phyloP scores from a whole-genome alignment of 2,113 vertebrate species.

The Psittacula cyanocephala region DNA sequence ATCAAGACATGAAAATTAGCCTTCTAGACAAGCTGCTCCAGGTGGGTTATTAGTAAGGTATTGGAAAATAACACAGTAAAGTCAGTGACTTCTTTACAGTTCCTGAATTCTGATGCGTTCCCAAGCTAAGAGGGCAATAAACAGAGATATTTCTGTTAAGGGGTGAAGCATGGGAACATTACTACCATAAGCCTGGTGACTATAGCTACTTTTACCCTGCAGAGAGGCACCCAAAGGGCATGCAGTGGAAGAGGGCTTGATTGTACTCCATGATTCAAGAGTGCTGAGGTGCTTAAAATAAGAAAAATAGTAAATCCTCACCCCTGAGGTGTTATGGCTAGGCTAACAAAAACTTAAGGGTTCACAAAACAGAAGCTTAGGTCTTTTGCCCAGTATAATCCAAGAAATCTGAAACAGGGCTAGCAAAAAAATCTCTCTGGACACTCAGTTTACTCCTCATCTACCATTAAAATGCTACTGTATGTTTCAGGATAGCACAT shows the following conservation, averaged over 20 bases:
- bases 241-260: not conserved
- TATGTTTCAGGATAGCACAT: not conserved
- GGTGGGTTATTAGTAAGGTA: not conserved
- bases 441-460: not conserved
- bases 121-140: not conserved
- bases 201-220: not conserved
- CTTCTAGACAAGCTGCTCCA: not conserved
- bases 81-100: not conserved
- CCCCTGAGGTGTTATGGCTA: not conserved
- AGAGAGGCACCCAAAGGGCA: not conserved
- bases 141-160: not conserved
- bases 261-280: not conserved
- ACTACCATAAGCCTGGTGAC: not conserved
- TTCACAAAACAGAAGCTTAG: not conserved
- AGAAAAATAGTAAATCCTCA: not conserved
- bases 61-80: not conserved
- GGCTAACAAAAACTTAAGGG: not conserved
- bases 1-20: not conserved
- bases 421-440: not conserved
- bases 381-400: not conserved
- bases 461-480: not conserved
- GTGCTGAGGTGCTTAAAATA: not conserved
- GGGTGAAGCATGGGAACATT: not conserved
- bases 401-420: not conserved
- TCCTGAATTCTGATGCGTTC: not conserved